Evolutionary conservation across 1,140 invertebrate species (phyloP).

Genomic region (Drosophila nigrodunni): DNA sequence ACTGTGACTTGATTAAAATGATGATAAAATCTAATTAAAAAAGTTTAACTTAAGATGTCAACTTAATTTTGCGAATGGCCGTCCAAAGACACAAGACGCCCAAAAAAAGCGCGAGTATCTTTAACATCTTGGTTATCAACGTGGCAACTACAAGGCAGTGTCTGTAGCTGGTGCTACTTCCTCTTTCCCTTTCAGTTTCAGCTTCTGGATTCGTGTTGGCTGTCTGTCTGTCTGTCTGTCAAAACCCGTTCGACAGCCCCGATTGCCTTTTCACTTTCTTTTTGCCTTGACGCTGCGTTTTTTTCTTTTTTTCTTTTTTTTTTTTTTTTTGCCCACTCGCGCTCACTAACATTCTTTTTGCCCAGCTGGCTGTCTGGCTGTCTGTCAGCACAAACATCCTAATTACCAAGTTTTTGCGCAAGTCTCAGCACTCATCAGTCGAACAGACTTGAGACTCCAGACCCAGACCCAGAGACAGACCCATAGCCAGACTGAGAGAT

Average conservation of each 20-base stretch:
- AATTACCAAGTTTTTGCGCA: conserved; percentile 80
- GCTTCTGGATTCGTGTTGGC: background rate
- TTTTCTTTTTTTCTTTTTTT: background rate
- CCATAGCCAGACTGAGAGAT: background rate
- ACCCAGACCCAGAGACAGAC: background rate
- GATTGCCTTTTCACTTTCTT: conserved; percentile 50
- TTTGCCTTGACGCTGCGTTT: conserved; percentile 3
- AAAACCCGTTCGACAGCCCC: conserved; percentile 27
- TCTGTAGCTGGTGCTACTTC: background rate
- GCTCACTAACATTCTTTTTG: background rate
- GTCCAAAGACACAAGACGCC: too few relatives aligned
- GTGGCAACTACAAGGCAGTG: background rate
- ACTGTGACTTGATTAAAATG: conserved; percentile 77
- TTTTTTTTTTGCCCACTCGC: background rate
- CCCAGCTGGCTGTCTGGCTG: conserved; percentile 22
- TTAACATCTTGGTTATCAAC: conserved; percentile 2
- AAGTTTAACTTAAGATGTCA: conserved; percentile 79
- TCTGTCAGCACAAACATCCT: conserved; percentile 76
- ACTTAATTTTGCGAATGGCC: conserved; percentile 68
- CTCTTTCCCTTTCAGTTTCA: conserved; percentile 9
- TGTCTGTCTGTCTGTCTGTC: background rate
- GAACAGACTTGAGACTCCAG: background rate
- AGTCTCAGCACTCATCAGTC: conserved; percentile 40
- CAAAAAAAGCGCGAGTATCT: background rate
- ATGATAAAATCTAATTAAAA: conserved; percentile 83